phyloP scores from a whole-genome alignment of 2,113 vertebrate species.

The Pogona vitticeps region DNA sequence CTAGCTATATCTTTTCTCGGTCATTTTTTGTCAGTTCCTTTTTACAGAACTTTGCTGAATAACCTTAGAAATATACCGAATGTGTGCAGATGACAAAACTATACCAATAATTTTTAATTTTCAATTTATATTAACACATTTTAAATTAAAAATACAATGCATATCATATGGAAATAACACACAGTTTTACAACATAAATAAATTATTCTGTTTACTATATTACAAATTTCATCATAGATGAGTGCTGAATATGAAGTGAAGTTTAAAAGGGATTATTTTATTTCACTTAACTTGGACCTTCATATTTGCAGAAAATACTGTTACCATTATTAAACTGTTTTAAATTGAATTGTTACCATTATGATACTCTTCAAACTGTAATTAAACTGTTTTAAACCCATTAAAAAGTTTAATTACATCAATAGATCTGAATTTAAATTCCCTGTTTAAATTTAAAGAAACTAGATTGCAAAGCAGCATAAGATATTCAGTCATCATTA shows the following conservation, averaged over 20 bases:
- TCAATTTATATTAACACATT: neutral
- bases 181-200: neutral
- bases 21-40: neutral
- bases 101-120: neutral
- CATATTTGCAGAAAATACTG: neutral
- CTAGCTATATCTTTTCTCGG: too few species aligned
- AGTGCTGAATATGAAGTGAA: neutral
- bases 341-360: too few species aligned
- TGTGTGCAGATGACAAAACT: neutral
- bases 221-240: neutral
- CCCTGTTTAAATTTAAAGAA: neutral
- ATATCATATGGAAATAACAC: neutral
- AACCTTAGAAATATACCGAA: neutral
- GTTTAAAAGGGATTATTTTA: neutral
- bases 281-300: neutral
- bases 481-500: neutral
- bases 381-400: too few species aligned
- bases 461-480: neutral
- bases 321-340: too few species aligned
- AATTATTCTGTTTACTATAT: neutral
- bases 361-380: too few species aligned
- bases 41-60: neutral
- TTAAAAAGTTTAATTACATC: neutral
- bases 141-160: constrained; percentile 16
- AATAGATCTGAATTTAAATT: neutral